These are phyloP conservation scores for Sylvia atricapilla DNA, from an alignment of 2,113 vertebrate genomes.

Conservation along the genomic window DNA sequence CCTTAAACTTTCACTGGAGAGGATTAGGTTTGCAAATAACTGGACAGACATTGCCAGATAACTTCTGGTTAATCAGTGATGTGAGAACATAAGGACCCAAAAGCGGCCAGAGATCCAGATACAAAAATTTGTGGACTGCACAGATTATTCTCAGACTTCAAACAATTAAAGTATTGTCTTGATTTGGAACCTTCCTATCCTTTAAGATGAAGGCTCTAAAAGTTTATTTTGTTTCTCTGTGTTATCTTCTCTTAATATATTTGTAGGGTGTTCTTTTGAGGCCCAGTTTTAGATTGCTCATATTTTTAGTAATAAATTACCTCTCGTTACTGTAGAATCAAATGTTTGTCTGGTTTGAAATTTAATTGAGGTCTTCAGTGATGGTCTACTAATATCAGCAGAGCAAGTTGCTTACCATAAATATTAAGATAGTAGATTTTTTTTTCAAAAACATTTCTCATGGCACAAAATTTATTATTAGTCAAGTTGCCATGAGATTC, in stretches of 20 bases:
- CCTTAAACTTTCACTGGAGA: background rate
- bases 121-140: background rate
- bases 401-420: background rate
- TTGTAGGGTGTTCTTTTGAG: rapidly evolving
- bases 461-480: background rate
- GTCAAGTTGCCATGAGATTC: background rate
- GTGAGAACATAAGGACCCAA: background rate
- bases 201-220: background rate
- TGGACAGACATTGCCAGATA: background rate
- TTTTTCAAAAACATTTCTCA: background rate
- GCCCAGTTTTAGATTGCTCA: background rate
- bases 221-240: background rate
- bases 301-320: background rate
- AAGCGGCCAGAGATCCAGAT: background rate
- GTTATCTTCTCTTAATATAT: background rate
- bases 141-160: background rate
- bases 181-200: background rate
- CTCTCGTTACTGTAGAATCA: background rate
- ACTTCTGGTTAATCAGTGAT: background rate
- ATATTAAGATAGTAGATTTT: background rate
- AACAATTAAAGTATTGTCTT: background rate
- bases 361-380: background rate
- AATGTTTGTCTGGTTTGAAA: background rate
- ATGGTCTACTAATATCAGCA: background rate
- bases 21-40: background rate